phyloP scores from a whole-genome alignment of 2,113 vertebrate species.

The Panthera tigris region DNA sequence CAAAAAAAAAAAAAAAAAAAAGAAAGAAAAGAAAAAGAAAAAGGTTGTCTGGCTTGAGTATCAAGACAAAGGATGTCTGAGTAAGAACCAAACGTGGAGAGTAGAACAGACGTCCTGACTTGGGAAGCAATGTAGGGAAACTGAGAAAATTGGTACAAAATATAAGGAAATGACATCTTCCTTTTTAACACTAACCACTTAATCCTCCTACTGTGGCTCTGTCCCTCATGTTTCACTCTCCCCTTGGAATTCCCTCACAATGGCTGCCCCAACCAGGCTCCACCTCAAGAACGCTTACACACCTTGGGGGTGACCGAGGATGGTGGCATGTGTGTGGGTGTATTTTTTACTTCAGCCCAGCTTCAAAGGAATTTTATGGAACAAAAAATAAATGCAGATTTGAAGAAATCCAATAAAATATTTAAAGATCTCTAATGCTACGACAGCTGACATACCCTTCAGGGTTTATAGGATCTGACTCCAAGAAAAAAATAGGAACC shows the following conservation, averaged over 20 bases:
- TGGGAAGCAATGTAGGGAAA: neutral
- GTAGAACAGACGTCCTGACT: neutral
- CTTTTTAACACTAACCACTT: neutral
- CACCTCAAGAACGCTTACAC: neutral
- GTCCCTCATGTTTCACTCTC: neutral
- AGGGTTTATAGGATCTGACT: neutral
- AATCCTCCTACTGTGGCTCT: neutral
- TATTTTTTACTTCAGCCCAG: neutral
- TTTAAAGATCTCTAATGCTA: neutral
- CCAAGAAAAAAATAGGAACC: neutral
- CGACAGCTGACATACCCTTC: neutral
- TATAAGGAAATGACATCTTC: neutral
- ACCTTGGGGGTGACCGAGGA: neutral
- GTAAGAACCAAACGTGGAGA: neutral
- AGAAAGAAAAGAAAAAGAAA: constrained; percentile 26
- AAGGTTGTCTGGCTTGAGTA: neutral
- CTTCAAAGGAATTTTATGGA: neutral
- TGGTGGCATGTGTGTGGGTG: neutral
- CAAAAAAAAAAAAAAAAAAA: constrained; percentile 14
- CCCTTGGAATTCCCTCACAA: neutral
- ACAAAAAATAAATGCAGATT: constrained; percentile 4
- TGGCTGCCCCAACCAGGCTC: neutral
- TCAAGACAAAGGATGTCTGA: neutral
- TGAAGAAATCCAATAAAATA: constrained; percentile 13
- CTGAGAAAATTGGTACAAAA: neutral